Conservation (phyloP, 2,888 invertebrate genomes). For the Sacculina carcini region DNA sequence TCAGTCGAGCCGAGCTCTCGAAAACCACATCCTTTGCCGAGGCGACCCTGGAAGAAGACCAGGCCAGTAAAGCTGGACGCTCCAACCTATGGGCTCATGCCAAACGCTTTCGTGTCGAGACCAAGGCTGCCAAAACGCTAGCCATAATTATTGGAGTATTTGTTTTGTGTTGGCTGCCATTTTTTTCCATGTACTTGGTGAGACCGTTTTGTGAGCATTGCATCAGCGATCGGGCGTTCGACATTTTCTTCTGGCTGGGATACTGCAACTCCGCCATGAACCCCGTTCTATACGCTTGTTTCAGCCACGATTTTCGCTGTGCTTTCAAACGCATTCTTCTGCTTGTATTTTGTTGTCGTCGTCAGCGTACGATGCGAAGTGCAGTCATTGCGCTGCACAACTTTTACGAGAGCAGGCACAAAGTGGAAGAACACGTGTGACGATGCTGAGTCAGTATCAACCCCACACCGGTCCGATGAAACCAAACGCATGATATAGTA, state of each 20-base stretch:
- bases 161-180: slow-evolving; percentile 87
- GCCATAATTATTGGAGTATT: slow-evolving; percentile 94
- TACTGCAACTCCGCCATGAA: slow-evolving; percentile 92
- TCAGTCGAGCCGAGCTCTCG: too few relatives aligned
- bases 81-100: slow-evolving; percentile 58
- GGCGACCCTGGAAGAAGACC: too few relatives aligned
- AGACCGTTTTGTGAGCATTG: slow-evolving; percentile 68
- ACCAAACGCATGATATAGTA: too few relatives aligned
- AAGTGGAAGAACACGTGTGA: too few relatives aligned
- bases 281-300: slow-evolving; percentile 77
- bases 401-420: too few relatives aligned
- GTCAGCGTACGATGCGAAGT: too few relatives aligned
- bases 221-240: slow-evolving; percentile 58
- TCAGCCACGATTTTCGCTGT: slow-evolving; percentile 79
- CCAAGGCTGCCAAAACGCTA: slow-evolving; percentile 84
- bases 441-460: too few relatives aligned
- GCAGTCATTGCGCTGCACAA: too few relatives aligned
- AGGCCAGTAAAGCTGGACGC: slow-evolving; percentile 5
- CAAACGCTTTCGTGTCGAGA: slow-evolving; percentile 76
- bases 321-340: slow-evolving; percentile 82
- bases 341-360: too few relatives aligned
- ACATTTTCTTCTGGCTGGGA: slow-evolving; percentile 84
- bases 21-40: too few relatives aligned
- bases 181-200: slow-evolving; percentile 79
- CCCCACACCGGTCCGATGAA: too few relatives aligned